Conservation (phyloP, 2,797 vertebrate species). For the Pogonophryne albipinna region DNA sequence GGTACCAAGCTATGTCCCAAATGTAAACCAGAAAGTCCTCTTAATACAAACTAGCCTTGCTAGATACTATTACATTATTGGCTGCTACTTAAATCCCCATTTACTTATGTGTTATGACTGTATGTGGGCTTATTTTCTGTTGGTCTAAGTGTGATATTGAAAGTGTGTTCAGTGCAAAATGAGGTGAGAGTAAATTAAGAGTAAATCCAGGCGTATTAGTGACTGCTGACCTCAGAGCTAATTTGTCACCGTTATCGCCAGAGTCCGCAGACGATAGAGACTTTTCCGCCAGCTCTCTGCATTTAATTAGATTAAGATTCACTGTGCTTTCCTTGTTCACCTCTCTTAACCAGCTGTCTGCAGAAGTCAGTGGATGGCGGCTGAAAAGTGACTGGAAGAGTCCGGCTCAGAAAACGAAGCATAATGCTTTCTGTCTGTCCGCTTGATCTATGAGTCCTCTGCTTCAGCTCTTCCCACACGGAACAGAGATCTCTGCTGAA, state of each 20-base stretch:
- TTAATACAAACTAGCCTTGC: too few species aligned
- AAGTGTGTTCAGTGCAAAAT: background rate
- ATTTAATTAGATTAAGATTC: conserved; percentile 73
- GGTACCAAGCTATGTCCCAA: too few species aligned
- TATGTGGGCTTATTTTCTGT: background rate
- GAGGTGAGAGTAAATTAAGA: conserved; percentile 2
- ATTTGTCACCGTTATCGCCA: conserved; percentile 50
- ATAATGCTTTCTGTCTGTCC: conserved; percentile 50
- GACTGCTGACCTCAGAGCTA: conserved; percentile 41
- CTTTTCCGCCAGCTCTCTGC: conserved; percentile 15
- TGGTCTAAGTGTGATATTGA: background rate
- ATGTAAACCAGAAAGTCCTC: too few species aligned
- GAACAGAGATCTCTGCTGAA: conserved; percentile 52
- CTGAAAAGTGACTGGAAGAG: conserved; percentile 41
- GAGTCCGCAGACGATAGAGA: conserved; percentile 34
- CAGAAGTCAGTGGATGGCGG: conserved; percentile 37
- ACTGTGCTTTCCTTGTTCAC: conserved; percentile 53
- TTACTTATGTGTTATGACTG: background rate
- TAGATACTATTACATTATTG: too few species aligned
- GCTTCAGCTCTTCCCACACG: conserved; percentile 14
- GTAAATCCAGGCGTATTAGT: conserved; percentile 19
- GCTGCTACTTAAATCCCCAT: too few species aligned
- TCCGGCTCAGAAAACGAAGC: conserved; percentile 30
- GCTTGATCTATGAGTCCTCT: conserved; percentile 56
- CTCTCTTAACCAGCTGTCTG: conserved; percentile 59